A percentile compares a stretch with the other conserved stretches of the same genome.
phyloP scores from a whole-genome alignment of 2,888 invertebrate genomes.

The Clivina fossor region DNA sequence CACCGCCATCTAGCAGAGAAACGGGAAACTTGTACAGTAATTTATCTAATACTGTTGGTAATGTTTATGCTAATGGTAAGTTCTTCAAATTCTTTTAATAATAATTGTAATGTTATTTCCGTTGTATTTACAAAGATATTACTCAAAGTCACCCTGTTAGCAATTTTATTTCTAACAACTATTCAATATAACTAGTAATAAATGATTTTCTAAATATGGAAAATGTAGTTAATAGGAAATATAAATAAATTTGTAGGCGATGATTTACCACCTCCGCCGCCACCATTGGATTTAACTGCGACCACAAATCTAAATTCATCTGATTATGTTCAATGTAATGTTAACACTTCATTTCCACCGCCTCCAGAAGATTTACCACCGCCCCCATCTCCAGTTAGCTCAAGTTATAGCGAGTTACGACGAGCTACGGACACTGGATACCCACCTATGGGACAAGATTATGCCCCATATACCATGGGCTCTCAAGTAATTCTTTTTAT shows the following conservation, averaged over 20 bases:
- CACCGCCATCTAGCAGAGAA: conserved; percentile 46
- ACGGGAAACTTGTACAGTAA: conserved; percentile 62
- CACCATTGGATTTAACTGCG: conserved; percentile 58
- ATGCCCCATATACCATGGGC: conserved; percentile 66
- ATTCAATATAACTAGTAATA: no score
- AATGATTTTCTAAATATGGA: no score
- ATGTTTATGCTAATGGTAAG: conserved; percentile 48
- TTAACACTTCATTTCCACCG: conserved; percentile 53
- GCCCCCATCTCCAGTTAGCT: conserved; percentile 87
- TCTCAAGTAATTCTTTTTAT: conserved; percentile 67
- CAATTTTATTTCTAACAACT: no score
- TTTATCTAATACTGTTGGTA: conserved; percentile 45
- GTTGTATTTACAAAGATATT: no score
- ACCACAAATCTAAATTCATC: conserved; percentile 50
- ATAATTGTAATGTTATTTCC: no score
- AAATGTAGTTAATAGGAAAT: conserved; percentile 21
- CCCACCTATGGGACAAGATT: conserved; percentile 46
- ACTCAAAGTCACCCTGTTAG: no score
- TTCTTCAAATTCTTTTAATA: no score
- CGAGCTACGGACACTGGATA: conserved; percentile 68
- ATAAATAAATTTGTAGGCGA: conserved; percentile 51
- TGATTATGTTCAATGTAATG: conserved; percentile 53
- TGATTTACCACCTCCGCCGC: conserved; percentile 64
- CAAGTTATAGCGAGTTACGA: conserved; percentile 84
- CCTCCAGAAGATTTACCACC: conserved; percentile 72